phyloP scores from a whole-genome alignment of 64 coral and sea anemone species.

The Porites australiensis region DNA sequence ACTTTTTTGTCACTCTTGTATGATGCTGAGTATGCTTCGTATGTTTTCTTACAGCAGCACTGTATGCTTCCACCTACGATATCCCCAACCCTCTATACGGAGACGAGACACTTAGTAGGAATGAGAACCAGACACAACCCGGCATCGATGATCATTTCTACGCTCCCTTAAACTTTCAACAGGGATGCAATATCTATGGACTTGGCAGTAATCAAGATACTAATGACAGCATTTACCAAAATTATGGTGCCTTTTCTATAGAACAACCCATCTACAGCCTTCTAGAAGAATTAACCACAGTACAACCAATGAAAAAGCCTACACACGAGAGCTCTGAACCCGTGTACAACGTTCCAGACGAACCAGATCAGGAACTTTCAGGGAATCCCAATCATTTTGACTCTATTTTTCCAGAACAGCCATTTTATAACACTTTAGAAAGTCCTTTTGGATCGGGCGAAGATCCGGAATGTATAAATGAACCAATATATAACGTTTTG shows the following conservation, averaged over 20 bases:
- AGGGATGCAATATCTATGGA: neutral
- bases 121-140: neutral
- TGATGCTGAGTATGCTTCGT: neutral
- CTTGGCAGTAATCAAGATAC: neutral
- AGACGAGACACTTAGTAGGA: neutral
- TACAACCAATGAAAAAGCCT: neutral
- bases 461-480: neutral
- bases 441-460: neutral
- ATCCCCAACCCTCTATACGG: neutral
- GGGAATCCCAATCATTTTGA: neutral
- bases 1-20: too few relatives aligned
- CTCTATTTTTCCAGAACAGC: neutral
- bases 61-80: neutral
- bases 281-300: neutral
- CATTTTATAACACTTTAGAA: constrained; percentile 14
- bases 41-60: neutral
- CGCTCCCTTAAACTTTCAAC: neutral
- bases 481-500: neutral
- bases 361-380: neutral
- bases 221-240: neutral
- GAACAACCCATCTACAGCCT: neutral
- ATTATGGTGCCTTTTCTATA: neutral
- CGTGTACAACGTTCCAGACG: neutral
- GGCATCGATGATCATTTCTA: neutral
- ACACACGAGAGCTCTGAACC: neutral